Evolutionary conservation across 2,113 vertebrate genomes (phyloP).

Genomic region (Entomyzon cyanotis): DNA sequence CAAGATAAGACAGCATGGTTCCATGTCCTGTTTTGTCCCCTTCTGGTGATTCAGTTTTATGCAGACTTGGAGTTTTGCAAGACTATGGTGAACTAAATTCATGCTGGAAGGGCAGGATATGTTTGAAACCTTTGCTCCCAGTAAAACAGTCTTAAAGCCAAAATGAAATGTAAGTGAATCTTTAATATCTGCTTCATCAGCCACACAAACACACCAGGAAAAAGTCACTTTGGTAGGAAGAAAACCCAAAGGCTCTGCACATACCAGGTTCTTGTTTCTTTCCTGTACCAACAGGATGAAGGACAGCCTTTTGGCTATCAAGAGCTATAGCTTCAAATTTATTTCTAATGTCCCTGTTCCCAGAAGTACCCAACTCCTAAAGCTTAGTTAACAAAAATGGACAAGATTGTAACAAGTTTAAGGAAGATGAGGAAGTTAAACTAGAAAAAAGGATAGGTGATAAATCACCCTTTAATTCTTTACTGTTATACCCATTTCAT

Average conservation of each 20-base stretch:
- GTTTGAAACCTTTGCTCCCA: not conserved
- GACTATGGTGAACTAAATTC: not conserved
- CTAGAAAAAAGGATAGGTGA: not conserved
- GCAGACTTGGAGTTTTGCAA: not conserved
- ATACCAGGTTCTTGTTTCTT: not conserved
- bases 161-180: not conserved
- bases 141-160: not conserved
- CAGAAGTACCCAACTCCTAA: not conserved
- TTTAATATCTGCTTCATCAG: not conserved
- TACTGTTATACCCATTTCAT: not conserved
- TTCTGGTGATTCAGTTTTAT: not conserved
- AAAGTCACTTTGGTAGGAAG: not conserved
- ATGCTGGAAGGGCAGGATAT: not conserved
- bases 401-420: not conserved
- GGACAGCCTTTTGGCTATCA: not conserved
- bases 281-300: not conserved
- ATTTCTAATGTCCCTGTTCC: not conserved
- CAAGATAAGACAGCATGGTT: not conserved
- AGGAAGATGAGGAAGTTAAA: not conserved
- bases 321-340: not conserved
- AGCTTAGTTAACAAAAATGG: not conserved
- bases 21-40: not conserved
- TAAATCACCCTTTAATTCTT: not conserved
- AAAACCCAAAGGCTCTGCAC: not conserved
- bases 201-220: not conserved